Base-by-base conservation (phyloP, 1,140 invertebrate species). In the Leptinotarsa defecta region DNA sequence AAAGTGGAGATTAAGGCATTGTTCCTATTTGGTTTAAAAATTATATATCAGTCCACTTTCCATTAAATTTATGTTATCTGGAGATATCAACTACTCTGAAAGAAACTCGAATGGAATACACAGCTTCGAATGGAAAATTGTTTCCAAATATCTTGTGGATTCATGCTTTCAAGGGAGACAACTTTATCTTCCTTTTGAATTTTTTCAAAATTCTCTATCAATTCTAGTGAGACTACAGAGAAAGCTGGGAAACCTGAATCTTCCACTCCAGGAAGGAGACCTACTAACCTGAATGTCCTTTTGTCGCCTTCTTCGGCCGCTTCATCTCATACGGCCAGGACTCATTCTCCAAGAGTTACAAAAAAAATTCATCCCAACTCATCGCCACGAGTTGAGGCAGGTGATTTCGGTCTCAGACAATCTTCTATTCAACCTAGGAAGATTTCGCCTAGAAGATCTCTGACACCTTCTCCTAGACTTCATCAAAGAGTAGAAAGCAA, bases 281-380 rank as follows among this genome's bases (percentile, higher is more conserved):
- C 52, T 15, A 48, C n/a, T 0, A 22, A 19, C 13, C 61, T 52
- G 6, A 71, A 19, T 61, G 34, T 71, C 8, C 70, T 22, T 62
- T 71, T 52, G 2, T 27, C 70, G 11, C 70, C 70, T 4, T 20
- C 48, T 49, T 8, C 27, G 24, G 52, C 15, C 3, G 3, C 70
- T 19, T 34, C 52, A 22, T 68, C 67, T 24, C n/a, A 24, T 27
- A 3, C 67, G n/a, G 48, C 68, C 49, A 70, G 15, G 48, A 49
- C 52, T 8, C 68, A 11, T 62, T 71, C 70, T 57, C 52, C 52
- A 17, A 57, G n/a, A 57, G n/a, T 68, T 22, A 24, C 52, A 34
- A 71, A 24, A 27, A 22, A 20, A 19, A 43, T 43, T 43, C 3
- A 43, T 11, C 34, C 1, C 34, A 43, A 43, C 8, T 43, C 34